Evolutionary conservation across 2,888 invertebrate species (phyloP), one percentile per base, ranked within the genome.

Genomic region (Pammene fasciana): DNA sequence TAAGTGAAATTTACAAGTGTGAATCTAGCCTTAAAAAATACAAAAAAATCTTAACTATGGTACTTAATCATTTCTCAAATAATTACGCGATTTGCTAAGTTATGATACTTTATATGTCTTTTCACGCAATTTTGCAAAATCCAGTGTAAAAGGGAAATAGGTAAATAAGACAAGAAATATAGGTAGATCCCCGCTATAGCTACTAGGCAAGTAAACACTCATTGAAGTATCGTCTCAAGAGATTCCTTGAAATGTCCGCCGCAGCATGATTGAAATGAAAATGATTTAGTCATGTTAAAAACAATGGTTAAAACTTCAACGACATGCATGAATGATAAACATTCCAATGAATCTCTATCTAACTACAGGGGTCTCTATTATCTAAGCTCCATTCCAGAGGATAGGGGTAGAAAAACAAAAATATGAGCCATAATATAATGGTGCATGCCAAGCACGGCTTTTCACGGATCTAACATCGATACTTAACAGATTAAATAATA

Each of bases 181-280:
- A 82, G 82, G 81, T 84, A 85, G 84, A 82, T 90, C 85, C 74
- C 82, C 91, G 92, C 92, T 90, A 92, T 92, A 92, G 92, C 92
- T 92, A 92, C 92, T 90, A 88, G 87, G 92, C 92, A 92, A 92
- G 92, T 92, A 85, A 82, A 90, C 88, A 90, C 67, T 71, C 36
- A 74, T 64, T 70, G 50, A 72, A 70, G 60, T 68, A 65, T 65
- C 65, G 65, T 36, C 41, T 65, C 55, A 60, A 61, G 66, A 71
- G 67, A 71, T 89, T 89, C 90, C 79, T 90, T 89, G 92, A 86
- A 90, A 89, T 86, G 82, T 76, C 62, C 45, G 52, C 34, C 36
- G 11, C 59, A 67, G 64, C 62, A 71, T 46, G 55, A 54, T 38
- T 41, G 34, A 59, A 59, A 67, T 48, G 34, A 59, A 56, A 65